A percentile compares a stretch with the other conserved stretches of the same genome.
Conservation (phyloP, 2,113 vertebrate genomes). For the Erinaceus europaeus region DNA sequence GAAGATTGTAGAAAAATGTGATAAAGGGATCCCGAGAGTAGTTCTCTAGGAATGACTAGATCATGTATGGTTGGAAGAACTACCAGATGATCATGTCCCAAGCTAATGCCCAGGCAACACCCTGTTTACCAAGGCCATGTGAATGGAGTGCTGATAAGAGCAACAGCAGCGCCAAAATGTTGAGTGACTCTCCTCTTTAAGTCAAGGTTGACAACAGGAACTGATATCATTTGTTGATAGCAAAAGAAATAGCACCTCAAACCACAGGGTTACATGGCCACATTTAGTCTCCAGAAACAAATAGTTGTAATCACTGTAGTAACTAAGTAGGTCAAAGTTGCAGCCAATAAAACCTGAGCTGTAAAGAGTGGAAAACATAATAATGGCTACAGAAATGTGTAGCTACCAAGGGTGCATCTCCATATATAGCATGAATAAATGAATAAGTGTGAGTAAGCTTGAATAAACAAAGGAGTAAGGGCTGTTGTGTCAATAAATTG, state of each 20-base stretch:
- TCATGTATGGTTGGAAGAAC: not conserved
- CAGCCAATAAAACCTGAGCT: not conserved
- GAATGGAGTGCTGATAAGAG: not conserved
- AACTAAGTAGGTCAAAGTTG: not conserved
- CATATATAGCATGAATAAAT: slow-evolving; percentile 5
- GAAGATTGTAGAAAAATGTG: not conserved
- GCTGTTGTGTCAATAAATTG: not conserved
- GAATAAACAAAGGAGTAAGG: not conserved
- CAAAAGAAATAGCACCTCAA: not conserved
- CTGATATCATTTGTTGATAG: not conserved
- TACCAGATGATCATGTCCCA: not conserved
- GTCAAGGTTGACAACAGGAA: not conserved
- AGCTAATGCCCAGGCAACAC: not conserved
- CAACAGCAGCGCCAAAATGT: not conserved
- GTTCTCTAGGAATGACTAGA: too few relatives aligned
- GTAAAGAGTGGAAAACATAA: not conserved
- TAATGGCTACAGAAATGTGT: not conserved
- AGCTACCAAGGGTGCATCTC: not conserved
- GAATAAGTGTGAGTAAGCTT: slow-evolving; percentile 6
- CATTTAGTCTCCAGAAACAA: not conserved
- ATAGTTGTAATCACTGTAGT: not conserved
- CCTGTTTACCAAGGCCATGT: not conserved
- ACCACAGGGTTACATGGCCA: not conserved
- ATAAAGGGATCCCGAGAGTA: not conserved
- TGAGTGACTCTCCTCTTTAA: not conserved